Base-by-base conservation (phyloP, 2,797 vertebrate genomes). In the Oryzias sinensis region DNA sequence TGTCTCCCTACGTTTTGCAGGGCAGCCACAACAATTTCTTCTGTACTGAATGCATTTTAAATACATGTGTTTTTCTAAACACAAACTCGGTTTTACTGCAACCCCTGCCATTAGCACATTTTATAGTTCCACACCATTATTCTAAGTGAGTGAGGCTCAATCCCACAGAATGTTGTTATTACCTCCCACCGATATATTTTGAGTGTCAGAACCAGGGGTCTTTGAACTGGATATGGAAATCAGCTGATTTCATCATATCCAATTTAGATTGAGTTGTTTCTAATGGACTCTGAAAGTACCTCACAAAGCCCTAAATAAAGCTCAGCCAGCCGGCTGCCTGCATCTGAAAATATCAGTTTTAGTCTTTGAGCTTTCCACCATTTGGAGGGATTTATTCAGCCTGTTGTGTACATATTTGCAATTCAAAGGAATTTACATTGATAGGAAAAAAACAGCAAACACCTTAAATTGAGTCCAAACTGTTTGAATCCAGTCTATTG, bases 11-110 rank as follows among this genome's bases (percentile, higher is more conserved):
- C 55, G 62, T 73, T 73, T 41, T 40, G 65, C 62, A 44, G 43
- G 62, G 55, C 53, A 71, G 67, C n/a, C n/a, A n/a, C n/a, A n/a
- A n/a, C n/a, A n/a, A n/a, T n/a, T n/a, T n/a, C n/a, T n/a, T n/a
- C n/a, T 62, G 59, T 58, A 57, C 71, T 66, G 50, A 81, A 80
- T 79, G 66, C 66, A 54, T 65, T 78, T 68, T 74, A 76, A 79
- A 76, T 64, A 43, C 49, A 60, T 20, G 41, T 37, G 61, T 73
- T 73, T 74, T 51, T 74, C 77, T 76, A 69, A 80, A 71, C 47
- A 65, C 37, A 18, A 44, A 22, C 52, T 49, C 52, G 72, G 49
- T 50, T 33, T 67, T 49, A 7, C 53, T 6, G 45, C 80, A 64
- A 33, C 53, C 64, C 44, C 57, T 63, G 70, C 72, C 74, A 74